Conservation (phyloP, 2,113 vertebrate genomes). For the Bos javanicus region DNA sequence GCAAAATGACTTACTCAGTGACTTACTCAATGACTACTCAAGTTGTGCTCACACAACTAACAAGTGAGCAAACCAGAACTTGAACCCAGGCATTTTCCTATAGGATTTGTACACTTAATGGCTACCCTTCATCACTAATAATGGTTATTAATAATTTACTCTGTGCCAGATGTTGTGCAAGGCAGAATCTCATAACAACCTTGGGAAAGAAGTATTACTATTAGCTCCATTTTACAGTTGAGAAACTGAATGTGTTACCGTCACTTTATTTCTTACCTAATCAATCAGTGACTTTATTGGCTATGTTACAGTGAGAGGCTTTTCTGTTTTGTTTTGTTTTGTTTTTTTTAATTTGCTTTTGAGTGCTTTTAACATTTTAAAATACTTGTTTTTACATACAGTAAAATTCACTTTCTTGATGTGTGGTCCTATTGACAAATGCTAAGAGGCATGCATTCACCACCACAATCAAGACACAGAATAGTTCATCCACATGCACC, state of each 20-base stretch:
- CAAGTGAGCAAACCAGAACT: not conserved
- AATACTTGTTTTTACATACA: not conserved
- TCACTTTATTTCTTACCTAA: not conserved
- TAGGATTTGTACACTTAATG: not conserved
- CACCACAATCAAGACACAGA: not conserved
- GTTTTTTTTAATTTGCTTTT: not conserved
- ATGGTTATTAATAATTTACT: not conserved
- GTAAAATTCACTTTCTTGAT: not conserved
- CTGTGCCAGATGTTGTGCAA: not conserved
- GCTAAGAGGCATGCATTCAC: not conserved
- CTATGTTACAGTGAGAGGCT: not conserved
- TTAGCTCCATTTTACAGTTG: not conserved
- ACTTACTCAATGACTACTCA: not conserved
- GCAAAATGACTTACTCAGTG: not conserved
- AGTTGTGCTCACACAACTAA: not conserved
- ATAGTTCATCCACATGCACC: not conserved
- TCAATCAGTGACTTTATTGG: not conserved
- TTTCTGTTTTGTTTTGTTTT: not conserved
- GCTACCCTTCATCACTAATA: not conserved
- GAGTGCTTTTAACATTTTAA: not conserved
- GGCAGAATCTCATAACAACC: not conserved
- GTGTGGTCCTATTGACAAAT: not conserved
- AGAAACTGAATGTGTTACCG: not conserved
- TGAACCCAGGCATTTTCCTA: not conserved
- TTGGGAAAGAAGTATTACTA: not conserved